Conservation (phyloP, 2,888 invertebrate species). For the Cephus runcator region DNA sequence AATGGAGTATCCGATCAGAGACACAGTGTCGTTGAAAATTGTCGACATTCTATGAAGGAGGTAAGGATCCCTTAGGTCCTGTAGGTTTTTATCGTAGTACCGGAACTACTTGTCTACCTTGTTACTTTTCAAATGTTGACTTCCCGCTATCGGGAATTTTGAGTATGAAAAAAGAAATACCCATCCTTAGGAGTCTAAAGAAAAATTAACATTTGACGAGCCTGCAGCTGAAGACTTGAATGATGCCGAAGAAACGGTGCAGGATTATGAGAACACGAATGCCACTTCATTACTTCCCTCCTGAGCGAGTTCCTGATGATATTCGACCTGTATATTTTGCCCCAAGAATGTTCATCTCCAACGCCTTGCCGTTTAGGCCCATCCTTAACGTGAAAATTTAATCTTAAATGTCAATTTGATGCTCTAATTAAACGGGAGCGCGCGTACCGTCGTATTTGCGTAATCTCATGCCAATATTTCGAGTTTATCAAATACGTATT, state of each 20-base stretch:
- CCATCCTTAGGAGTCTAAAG: constrained; percentile 35
- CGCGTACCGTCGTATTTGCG: not conserved
- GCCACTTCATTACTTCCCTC: constrained; percentile 37
- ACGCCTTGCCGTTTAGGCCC: not conserved
- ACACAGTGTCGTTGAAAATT: constrained; percentile 49
- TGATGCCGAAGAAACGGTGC: constrained; percentile 22
- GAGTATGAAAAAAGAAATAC: constrained; percentile 29
- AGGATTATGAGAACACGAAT: constrained; percentile 44
- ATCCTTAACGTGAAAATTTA: not conserved
- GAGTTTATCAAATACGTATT: not conserved
- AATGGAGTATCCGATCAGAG: constrained; percentile 46
- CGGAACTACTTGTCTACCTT: constrained; percentile 20
- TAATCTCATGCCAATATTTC: not conserved
- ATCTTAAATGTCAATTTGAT: not conserved
- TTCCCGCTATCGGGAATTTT: constrained; percentile 13
- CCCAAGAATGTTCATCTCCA: not conserved
- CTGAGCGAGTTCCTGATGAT: constrained; percentile 21
- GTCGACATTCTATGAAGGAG: constrained; percentile 50
- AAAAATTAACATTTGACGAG: constrained; percentile 41
- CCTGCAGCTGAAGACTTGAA: constrained; percentile 32
- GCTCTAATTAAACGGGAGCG: not conserved
- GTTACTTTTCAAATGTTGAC: constrained; percentile 25
- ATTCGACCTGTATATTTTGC: not conserved
- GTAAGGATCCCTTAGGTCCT: constrained; percentile 23
- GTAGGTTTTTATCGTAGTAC: constrained; percentile 11